Evolutionary conservation across 2,888 invertebrate species (phyloP).

Genomic region (Amphimallon solstitiale): DNA sequence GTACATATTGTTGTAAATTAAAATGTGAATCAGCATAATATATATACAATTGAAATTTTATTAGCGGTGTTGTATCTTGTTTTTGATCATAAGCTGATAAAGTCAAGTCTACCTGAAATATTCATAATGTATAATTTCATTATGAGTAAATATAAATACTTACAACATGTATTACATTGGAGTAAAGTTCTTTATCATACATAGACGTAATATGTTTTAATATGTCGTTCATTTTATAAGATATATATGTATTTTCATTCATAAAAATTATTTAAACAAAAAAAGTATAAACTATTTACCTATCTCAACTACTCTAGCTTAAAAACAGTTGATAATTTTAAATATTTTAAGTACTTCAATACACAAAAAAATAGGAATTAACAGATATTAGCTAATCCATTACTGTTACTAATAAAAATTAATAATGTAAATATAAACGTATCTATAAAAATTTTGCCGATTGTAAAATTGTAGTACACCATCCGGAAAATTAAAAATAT

Average conservation of each 20-base stretch:
- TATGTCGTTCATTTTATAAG: conserved; percentile 66
- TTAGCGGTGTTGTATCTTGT: conserved; percentile 69
- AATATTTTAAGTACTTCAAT: no score
- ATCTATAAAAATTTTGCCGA: no score
- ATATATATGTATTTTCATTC: background rate
- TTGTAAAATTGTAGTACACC: no score
- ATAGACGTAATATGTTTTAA: conserved; percentile 76
- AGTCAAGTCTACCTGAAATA: conserved; percentile 72
- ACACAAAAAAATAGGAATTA: no score
- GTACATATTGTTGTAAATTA: conserved; percentile 72
- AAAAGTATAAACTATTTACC: no score
- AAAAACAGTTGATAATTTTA: no score
- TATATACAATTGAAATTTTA: conserved; percentile 75
- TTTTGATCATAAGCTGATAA: conserved; percentile 74
- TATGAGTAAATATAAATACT: conserved; percentile 53
- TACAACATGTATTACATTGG: conserved; percentile 77
- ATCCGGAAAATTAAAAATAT: no score
- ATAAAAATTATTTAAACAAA: background rate
- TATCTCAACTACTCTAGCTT: no score
- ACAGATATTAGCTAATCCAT: no score
- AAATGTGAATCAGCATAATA: conserved; percentile 78
- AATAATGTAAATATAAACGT: no score
- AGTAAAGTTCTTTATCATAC: conserved; percentile 76
- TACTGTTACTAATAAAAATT: no score
- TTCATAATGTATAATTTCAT: background rate